phyloP scores from a whole-genome alignment of 2,113 vertebrate genomes.

The Tauraco erythrolophus region DNA sequence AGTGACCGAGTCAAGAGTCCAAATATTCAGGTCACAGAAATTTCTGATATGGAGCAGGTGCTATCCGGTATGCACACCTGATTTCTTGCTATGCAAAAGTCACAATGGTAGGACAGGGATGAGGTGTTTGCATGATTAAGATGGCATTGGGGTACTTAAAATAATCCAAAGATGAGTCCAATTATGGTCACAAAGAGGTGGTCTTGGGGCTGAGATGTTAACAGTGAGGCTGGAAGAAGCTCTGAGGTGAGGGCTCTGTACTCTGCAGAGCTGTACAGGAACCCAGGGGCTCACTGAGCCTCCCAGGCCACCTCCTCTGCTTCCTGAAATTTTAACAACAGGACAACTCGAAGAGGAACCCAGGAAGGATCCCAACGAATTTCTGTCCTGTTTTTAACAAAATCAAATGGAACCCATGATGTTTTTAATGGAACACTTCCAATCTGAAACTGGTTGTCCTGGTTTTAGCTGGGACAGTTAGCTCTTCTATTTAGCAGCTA shows the following conservation, averaged over 20 bases:
- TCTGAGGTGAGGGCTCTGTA: not conserved
- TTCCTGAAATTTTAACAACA: not conserved
- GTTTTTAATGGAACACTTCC: not conserved
- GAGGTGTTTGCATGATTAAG: not conserved
- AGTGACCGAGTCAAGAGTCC: not conserved
- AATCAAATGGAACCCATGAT: not conserved
- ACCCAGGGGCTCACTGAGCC: not conserved
- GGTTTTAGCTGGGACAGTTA: too few relatives aligned
- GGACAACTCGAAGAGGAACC: not conserved
- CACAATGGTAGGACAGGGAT: not conserved
- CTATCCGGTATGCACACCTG: not conserved
- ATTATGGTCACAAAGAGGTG: not conserved
- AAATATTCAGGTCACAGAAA: not conserved
- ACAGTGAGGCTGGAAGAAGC: not conserved
- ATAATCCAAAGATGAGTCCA: not conserved
- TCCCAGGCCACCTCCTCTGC: not conserved
- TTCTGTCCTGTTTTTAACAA: not conserved
- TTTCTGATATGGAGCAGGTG: not conserved
- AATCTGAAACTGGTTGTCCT: not conserved
- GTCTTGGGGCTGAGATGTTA: not conserved
- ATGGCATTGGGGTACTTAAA: not conserved
- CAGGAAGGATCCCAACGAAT: not conserved
- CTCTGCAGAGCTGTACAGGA: not conserved
- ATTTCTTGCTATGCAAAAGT: not conserved
- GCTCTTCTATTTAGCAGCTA: too few relatives aligned